Evolutionary conservation across 2,797 vertebrate genomes (phyloP).

Genomic region (Microctenopoma lineatum): DNA sequence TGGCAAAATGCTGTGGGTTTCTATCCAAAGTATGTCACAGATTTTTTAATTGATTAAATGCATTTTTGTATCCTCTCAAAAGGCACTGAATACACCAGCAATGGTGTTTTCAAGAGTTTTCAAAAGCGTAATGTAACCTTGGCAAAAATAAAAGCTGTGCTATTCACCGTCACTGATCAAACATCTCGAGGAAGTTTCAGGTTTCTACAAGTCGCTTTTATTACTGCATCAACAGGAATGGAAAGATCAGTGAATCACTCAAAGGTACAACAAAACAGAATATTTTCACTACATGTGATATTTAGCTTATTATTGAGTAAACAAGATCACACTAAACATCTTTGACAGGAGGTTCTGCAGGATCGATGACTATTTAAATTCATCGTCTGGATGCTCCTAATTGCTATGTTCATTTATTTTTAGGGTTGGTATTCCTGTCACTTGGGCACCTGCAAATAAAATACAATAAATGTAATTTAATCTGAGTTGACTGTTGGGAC

Average conservation of each 20-base stretch:
- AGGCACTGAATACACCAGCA: not conserved
- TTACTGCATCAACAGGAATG: not conserved
- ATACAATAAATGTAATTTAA: not conserved
- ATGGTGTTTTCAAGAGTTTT: not conserved
- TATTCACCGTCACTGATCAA: constrained; percentile 8
- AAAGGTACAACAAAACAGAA: not conserved
- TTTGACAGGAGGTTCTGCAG: no score
- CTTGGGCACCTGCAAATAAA: not conserved
- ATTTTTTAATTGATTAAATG: constrained; percentile 14
- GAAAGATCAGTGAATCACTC: not conserved
- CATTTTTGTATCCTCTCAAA: not conserved
- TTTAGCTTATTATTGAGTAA: not conserved
- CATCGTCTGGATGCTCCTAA: not conserved
- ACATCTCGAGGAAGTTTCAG: constrained; percentile 18
- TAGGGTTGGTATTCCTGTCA: no score
- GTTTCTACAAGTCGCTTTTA: constrained; percentile 6
- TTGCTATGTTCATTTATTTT: not conserved
- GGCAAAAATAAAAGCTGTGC: constrained; percentile 20
- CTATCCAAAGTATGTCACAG: not conserved
- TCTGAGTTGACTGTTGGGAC: no score
- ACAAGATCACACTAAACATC: no score
- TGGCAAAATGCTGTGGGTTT: not conserved
- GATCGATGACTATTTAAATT: not conserved
- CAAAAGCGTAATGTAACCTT: constrained; percentile 36
- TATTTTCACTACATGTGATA: not conserved